phyloP scores from a whole-genome alignment of 2,113 vertebrate species.

The Theropithecus gelada region DNA sequence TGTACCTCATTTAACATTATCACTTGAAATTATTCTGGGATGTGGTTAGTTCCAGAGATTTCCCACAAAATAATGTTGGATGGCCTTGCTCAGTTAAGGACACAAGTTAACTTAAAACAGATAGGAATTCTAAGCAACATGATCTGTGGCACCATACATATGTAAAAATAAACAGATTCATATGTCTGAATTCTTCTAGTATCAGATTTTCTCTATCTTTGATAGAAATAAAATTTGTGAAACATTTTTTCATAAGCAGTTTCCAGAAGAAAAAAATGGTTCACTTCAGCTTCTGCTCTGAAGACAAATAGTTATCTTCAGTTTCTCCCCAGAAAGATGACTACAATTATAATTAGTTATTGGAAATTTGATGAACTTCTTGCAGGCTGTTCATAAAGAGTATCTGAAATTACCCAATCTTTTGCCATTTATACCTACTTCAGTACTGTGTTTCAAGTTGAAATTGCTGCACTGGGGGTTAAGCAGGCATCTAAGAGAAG shows the following conservation, averaged over 20 bases:
- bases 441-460: neutral
- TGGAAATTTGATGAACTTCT: neutral
- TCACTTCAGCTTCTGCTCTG: neutral
- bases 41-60: conserved; percentile 27
- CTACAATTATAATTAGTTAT: neutral
- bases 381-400: neutral
- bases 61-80: neutral
- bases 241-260: neutral
- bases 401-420: neutral
- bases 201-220: neutral
- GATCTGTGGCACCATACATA: neutral
- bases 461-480: neutral
- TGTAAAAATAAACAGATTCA: neutral
- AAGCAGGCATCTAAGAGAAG: neutral
- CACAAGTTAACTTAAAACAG: neutral
- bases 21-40: conserved; percentile 28
- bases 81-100: neutral
- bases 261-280: neutral
- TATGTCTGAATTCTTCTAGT: neutral
- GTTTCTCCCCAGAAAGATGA: neutral
- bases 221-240: neutral
- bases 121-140: neutral
- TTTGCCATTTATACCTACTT: neutral
- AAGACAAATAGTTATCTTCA: neutral
- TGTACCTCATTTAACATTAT: conserved; percentile 64